These are phyloP conservation scores for Ferdinandea cuprea DNA, from an alignment of 2,888 invertebrate species.

Conservation along the genomic window DNA sequence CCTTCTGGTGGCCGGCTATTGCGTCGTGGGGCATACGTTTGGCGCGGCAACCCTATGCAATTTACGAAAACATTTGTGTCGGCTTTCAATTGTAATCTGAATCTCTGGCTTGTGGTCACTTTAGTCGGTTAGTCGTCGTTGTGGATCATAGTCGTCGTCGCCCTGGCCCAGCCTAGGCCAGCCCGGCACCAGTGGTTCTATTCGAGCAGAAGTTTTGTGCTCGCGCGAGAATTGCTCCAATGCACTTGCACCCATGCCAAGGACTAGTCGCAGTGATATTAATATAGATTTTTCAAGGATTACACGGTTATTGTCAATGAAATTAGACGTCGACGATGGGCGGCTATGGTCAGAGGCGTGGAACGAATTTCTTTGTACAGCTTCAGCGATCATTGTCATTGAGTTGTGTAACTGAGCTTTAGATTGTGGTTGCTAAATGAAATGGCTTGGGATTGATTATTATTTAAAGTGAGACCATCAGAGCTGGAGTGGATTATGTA, in stretches of 20 bases:
- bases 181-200: neutral
- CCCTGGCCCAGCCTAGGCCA: too few species aligned
- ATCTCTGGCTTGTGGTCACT: constrained; percentile 60
- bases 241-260: constrained; percentile 70
- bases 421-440: constrained; percentile 31
- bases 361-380: constrained; percentile 15
- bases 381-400: constrained; percentile 15
- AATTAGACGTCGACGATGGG: constrained; percentile 27
- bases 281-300: constrained; percentile 62
- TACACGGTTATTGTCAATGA: constrained; percentile 63
- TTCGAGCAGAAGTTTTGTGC: constrained; percentile 33
- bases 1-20: constrained; percentile 38
- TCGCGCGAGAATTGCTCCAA: constrained; percentile 51
- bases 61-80: constrained; percentile 55
- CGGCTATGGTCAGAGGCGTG: constrained; percentile 35
- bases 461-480: constrained; percentile 5
- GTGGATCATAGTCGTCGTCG: constrained; percentile 7
- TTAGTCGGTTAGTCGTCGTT: constrained; percentile 27
- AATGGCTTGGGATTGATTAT: constrained; percentile 3
- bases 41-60: constrained; percentile 12
- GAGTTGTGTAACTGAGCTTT: constrained; percentile 42
- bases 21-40: constrained; percentile 8
- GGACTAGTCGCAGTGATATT: constrained; percentile 58
- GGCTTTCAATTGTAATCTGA: constrained; percentile 65
- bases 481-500: too few species aligned